Evolutionary conservation across 2,113 vertebrate species (phyloP).

Genomic region (Nettapus auritus): DNA sequence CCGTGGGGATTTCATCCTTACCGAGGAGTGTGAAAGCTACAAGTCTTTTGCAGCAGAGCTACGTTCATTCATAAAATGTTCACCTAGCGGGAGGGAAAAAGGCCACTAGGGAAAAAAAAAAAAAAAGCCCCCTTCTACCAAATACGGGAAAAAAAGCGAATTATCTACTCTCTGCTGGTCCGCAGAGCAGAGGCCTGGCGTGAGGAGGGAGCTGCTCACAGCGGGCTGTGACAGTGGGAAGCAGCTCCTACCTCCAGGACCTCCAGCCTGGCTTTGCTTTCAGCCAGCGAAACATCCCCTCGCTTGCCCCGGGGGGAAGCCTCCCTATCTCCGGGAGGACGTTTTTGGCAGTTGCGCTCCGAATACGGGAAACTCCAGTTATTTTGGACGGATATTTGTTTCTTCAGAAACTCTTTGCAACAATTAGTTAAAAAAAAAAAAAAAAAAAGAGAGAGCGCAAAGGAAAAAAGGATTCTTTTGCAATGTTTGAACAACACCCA

Average conservation of each 20-base stretch:
- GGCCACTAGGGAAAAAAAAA: neutral
- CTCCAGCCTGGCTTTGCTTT: neutral
- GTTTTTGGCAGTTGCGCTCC: neutral
- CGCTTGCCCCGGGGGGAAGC: neutral
- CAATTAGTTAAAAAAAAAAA: neutral
- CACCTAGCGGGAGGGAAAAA: neutral
- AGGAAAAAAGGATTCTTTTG: constrained; percentile 14
- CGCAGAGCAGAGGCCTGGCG: neutral
- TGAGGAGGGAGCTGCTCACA: neutral
- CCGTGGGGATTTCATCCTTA: neutral
- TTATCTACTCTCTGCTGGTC: neutral
- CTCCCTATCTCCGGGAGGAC: neutral
- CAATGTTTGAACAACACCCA: constrained; percentile 11
- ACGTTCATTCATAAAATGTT: neutral
- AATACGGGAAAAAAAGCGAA: neutral
- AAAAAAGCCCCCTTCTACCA: neutral
- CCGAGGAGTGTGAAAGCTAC: neutral
- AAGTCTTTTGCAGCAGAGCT: neutral
- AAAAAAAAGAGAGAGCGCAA: neutral
- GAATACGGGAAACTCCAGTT: neutral
- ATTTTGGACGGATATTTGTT: neutral
- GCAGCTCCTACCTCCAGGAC: neutral
- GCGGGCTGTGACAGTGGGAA: neutral
- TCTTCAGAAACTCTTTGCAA: neutral
- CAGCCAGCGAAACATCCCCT: neutral